A percentile compares a stretch with the other conserved stretches of the same genome.
phyloP scores from a whole-genome alignment of 2,888 invertebrate species.

The Lepidonotus clava region DNA sequence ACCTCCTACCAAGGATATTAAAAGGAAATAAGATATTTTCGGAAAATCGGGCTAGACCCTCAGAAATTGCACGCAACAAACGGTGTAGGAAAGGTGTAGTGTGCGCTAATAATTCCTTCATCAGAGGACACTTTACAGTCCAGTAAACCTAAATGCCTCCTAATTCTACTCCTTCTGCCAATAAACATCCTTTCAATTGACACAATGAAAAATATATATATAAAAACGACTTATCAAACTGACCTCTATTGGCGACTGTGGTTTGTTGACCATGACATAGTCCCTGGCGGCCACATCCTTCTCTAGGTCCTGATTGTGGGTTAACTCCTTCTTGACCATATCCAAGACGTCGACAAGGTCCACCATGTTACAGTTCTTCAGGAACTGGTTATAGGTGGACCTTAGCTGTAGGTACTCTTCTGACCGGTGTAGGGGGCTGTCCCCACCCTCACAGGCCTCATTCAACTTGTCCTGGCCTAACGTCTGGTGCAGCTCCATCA shows the following conservation, averaged over 20 bases:
- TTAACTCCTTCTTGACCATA: constrained; percentile 61
- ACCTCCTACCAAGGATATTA: no score
- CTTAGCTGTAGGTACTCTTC: constrained; percentile 50
- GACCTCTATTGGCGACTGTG: constrained; percentile 68
- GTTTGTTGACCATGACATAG: constrained; percentile 66
- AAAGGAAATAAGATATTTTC: no score
- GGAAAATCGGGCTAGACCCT: no score
- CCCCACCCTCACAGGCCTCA: not conserved
- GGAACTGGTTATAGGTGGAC: constrained; percentile 64
- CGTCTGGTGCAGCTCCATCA: constrained; percentile 64
- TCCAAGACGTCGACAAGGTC: constrained; percentile 68
- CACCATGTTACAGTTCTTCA: constrained; percentile 67
- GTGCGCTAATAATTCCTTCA: no score
- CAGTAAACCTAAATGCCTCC: no score
- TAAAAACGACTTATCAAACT: not conserved
- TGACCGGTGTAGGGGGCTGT: not conserved
- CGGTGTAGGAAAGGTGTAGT: no score
- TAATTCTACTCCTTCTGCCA: no score
- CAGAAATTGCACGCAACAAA: no score
- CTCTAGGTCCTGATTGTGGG: constrained; percentile 64
- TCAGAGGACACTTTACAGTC: no score
- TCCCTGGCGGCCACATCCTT: constrained; percentile 61
- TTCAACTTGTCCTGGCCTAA: constrained; percentile 5
- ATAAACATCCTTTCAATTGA: no score
- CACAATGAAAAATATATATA: no score